phyloP scores from a whole-genome alignment of 2,113 vertebrate species.

The Ovis canadensis region DNA sequence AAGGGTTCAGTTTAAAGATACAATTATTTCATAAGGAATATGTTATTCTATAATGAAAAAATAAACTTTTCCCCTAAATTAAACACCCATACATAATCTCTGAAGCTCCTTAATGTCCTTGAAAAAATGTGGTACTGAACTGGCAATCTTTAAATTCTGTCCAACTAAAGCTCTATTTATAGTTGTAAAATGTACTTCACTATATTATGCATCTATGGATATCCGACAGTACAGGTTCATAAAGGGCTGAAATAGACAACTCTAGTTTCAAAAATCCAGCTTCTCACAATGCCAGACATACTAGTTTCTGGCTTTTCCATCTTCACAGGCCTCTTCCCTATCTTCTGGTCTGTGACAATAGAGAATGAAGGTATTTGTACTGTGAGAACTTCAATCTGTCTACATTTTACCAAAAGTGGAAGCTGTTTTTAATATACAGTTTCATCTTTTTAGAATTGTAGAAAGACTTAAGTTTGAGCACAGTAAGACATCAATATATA shows the following conservation, averaged over 20 bases:
- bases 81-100: not conserved
- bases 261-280: not conserved
- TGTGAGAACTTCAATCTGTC: not conserved
- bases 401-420: not conserved
- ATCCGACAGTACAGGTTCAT: not conserved
- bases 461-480: not conserved
- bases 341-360: slow-evolving; percentile 16
- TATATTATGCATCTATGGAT: not conserved
- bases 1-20: not conserved
- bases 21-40: not conserved
- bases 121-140: not conserved
- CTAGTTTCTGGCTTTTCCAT: not conserved
- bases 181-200: not conserved
- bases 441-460: not conserved
- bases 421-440: not conserved
- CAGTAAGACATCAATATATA: not conserved
- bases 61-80: not conserved
- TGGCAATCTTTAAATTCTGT: slow-evolving; percentile 20
- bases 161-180: not conserved
- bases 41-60: slow-evolving; percentile 25
- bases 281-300: slow-evolving; percentile 20
- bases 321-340: not conserved
- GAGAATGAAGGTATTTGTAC: slow-evolving; percentile 9
- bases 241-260: not conserved
- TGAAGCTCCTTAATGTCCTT: not conserved